These are phyloP conservation scores for Troides helena DNA, from an alignment of 2,888 invertebrate genomes.

Conservation along the genomic window DNA sequence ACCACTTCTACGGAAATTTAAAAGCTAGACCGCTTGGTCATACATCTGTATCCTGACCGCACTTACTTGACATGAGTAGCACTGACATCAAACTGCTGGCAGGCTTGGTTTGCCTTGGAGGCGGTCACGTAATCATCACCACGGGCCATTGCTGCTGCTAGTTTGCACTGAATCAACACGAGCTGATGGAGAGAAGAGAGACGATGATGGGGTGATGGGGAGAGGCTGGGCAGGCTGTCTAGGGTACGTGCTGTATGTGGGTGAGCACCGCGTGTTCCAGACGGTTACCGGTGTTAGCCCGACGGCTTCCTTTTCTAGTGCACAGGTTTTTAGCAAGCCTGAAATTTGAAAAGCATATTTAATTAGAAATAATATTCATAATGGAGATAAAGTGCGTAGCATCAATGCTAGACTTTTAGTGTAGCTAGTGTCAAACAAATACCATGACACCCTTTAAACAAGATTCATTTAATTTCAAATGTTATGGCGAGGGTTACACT, in stretches of 20 bases:
- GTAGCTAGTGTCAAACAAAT: too few species aligned
- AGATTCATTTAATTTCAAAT: too few species aligned
- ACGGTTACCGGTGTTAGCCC: conserved; percentile 91
- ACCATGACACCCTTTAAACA: too few species aligned
- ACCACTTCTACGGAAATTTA: too few species aligned
- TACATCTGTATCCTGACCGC: neutral
- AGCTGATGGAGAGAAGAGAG: conserved; percentile 53
- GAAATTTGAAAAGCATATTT: conserved; percentile 42
- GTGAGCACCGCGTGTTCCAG: conserved; percentile 91
- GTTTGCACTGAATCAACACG: conserved; percentile 45
- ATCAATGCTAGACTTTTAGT: too few species aligned
- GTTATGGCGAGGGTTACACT: too few species aligned
- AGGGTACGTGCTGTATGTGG: conserved; percentile 92
- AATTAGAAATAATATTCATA: too few species aligned
- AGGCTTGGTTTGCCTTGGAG: conserved; percentile 64
- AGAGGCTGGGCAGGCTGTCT: conserved; percentile 57
- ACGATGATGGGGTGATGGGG: conserved; percentile 52
- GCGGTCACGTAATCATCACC: conserved; percentile 76
- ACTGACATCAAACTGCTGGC: conserved; percentile 66
- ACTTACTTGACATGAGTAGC: conserved; percentile 64
- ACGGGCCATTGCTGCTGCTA: conserved; percentile 66
- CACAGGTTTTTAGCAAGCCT: conserved; percentile 91
- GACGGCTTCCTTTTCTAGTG: conserved; percentile 90
- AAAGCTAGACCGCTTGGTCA: too few species aligned
- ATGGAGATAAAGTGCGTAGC: too few species aligned